Base-by-base conservation (phyloP, 2,888 invertebrate genomes). In the Andrena minutula region DNA sequence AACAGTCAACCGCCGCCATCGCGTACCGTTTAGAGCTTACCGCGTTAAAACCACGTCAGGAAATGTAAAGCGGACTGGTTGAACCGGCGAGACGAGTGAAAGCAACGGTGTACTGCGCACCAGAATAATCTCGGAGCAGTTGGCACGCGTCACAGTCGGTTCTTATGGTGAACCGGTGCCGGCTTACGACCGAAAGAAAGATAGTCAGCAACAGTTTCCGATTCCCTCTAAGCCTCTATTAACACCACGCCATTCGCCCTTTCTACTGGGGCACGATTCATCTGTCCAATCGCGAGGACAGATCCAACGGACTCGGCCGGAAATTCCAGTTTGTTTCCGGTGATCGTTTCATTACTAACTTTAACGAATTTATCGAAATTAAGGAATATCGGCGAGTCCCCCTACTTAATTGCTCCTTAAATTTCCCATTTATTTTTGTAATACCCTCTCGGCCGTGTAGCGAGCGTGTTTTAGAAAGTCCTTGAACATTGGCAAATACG, bases 1-100 rank as follows among this genome's bases (percentile, higher is more conserved):
- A 93, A 89, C 90, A 92, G 86, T 92, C 92, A 80, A 93, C 92
- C 87, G 92, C 91, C 92, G 93, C 93, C 93, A 93, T 93, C 88
- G 89, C 82, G 82, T 83, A 66, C 78, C 71, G 79, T 74, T 78
- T 86, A 64, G 63, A 68, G 83, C 82, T 86, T 85, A 84, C 78
- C 76, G 64, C 79, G 80, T 80, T 83, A 77, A 80, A 83, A 75
- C 51, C 73, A 78, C 74, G 78, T 73, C 74, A 70, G 69, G 41
- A 73, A 75, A 64, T 78, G 66, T 28, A 70, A 69, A 61, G 64
- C 26, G 71, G 76, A 75, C 70, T 53, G 66, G 63, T 47, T 60
- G 61, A 66, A 81, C 28, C 66, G 71, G 49, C 56, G 61, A 47
- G 72, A 77, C 72, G 28, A 66, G 75, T 75, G 41, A 80, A 79